Evolutionary conservation across 1,140 invertebrate genomes (phyloP), one percentile per base, ranked within the genome.

Genomic region (Tetramorium simillimum): DNA sequence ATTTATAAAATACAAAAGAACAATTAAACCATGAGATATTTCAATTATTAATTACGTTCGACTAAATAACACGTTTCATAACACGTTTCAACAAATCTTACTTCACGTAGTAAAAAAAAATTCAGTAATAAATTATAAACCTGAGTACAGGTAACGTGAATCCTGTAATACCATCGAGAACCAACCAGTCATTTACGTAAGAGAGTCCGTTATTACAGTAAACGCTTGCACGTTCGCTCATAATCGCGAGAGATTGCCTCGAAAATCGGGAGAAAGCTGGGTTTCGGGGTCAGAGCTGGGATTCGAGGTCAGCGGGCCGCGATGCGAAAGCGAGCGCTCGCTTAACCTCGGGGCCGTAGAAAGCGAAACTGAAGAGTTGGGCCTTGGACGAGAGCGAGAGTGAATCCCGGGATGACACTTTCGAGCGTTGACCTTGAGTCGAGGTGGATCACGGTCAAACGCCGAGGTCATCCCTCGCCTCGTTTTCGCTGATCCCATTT

Each of bases 301-400:
- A 70, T 88, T 76, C 40, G 58, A 73, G 90, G 85, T 85, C 75
- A 88, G 18, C 69, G 51, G 88, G 67, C 58, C 75, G 70, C 46
- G 49, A 63, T 21, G 51, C 60, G 82, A 82, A 86, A 88, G 88
- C 18, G 77, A 85, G 86, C 82, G 65, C 63, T 18, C 70, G 58
- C 21, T 60, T 40, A 70, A 56, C n/a, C 49, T 72, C 69, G 85
- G 87, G 65, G 28, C 60, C 58, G 76, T 70, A 70, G 86, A 88
- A 86, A 89, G 86, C 63, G 86, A 89, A 77, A 88, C 37, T 72
- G 21, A 82, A 85, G 77, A 81, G 49, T 86, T 87, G 75, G 62
- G 77, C 75, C 72, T 86, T 72, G 76, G 21, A 86, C 40, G 78
- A 90, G 77, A 89, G 77, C 78, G 78, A 90, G n/a, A 88, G 89